Evolutionary conservation across 1,140 invertebrate species (phyloP), one percentile per base, ranked within the genome.

Genomic region (Nasonia vitripennis): DNA sequence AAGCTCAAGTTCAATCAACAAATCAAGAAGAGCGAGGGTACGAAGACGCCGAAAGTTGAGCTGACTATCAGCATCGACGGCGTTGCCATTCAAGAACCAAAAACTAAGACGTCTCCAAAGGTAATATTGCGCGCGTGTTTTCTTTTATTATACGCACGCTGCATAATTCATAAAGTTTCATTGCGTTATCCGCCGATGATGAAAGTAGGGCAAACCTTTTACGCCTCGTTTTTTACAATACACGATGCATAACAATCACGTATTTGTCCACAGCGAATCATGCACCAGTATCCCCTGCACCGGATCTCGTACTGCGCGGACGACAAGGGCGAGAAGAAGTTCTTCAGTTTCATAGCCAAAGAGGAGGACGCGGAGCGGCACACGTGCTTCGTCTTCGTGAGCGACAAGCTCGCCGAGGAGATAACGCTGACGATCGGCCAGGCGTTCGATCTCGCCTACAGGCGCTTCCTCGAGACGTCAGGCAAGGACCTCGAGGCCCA

Each of bases 231-330:
- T 55, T 27, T 84, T 45, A 37, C 62, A 27, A 11, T n/a, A n/a
- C n/a, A 85, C 51, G 20, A 80, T 74, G 7, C 55, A 68, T 27
- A 12, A n/a, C 34, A 31, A 74, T 85, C 3, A 4, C 3, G 0
- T 5, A 37, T 37, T 37, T 37, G 7, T 45, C 2, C 20, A 17
- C 92, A 96, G 95, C 93, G 94, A 90, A 98, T 99, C 75, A 94
- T 98, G 90, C 97, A 99, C 93, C 98, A 99, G 92, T 99, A 99
- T 92, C 98, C 98, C 0, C 93, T 99, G n/a, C 98, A 99, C 92
- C 95, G 98, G 92, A 99, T 99, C 93, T 99, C 98, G 0, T 99
- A 99, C 93, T 99, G 98, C 94, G 98, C 98, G 9, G 98, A 99
- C 92, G 98, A 99, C 92, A 99, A 99, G 92, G 97, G 98, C 68